phyloP scores from a whole-genome alignment of 2,113 vertebrate species.

The Tragelaphus buxtoni region DNA sequence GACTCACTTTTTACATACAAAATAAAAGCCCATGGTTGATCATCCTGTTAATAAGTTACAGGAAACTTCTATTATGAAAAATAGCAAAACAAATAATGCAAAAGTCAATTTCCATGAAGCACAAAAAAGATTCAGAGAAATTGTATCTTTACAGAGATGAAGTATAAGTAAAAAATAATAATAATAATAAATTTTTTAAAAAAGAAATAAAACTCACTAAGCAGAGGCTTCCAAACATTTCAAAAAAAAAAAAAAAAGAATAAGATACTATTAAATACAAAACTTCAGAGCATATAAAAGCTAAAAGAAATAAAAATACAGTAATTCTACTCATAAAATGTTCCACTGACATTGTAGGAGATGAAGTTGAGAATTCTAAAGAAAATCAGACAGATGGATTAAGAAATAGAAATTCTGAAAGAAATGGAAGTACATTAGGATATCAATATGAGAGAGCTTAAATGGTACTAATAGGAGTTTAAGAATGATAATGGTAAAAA shows the following conservation, averaged over 20 bases:
- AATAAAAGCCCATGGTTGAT: background rate
- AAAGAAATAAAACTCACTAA: too few relatives aligned
- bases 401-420: background rate
- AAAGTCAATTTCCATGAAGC: background rate
- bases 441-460: background rate
- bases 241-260: too few relatives aligned
- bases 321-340: too few relatives aligned
- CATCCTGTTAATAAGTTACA: background rate
- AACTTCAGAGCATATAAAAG: too few relatives aligned
- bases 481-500: background rate
- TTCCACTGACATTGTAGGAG: too few relatives aligned
- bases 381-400: background rate
- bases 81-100: background rate
- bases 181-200: too few relatives aligned
- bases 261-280: too few relatives aligned
- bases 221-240: too few relatives aligned
- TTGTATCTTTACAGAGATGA: background rate
- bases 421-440: background rate
- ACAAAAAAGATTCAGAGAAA: background rate
- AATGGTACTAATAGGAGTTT: background rate
- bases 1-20: background rate
- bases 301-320: too few relatives aligned
- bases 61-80: background rate
- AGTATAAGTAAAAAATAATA: background rate
- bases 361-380: too few relatives aligned